Conservation (phyloP, 2,797 vertebrate genomes). For the Limosa lapponica region DNA sequence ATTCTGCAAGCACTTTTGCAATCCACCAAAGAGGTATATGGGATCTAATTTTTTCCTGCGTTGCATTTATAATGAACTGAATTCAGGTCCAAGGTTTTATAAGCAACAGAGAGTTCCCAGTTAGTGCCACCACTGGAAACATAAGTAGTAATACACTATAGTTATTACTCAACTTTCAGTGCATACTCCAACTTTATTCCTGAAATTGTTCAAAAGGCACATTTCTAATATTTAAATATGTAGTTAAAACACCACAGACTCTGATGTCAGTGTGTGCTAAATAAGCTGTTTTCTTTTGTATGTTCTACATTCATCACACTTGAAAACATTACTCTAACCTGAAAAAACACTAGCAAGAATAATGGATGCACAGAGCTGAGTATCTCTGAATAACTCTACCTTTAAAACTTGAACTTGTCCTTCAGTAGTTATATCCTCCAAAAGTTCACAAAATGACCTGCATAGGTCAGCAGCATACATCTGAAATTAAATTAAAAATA, state of each 20-base stretch:
- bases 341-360: neutral
- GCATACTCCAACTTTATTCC: neutral
- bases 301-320: neutral
- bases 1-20: neutral
- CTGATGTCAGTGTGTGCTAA: neutral
- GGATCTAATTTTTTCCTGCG: neutral
- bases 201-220: neutral
- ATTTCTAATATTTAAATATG: neutral
- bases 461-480: conserved; percentile 87
- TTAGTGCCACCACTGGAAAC: neutral
- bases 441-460: conserved; percentile 86
- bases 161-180: neutral
- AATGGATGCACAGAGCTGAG: neutral
- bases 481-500: conserved; percentile 74
- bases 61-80: neutral
- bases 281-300: neutral
- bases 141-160: neutral
- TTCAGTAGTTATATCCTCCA: conserved; percentile 90
- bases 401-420: conserved; percentile 93
- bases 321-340: neutral
- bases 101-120: neutral
- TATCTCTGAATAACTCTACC: conserved; percentile 72
- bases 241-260: neutral
- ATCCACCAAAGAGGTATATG: neutral
- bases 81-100: neutral